Percentiles rank a stretch among this genome's conserved stretches.
phyloP scores from a whole-genome alignment of 2,888 invertebrate species.

The Chloroclysta siterata region DNA sequence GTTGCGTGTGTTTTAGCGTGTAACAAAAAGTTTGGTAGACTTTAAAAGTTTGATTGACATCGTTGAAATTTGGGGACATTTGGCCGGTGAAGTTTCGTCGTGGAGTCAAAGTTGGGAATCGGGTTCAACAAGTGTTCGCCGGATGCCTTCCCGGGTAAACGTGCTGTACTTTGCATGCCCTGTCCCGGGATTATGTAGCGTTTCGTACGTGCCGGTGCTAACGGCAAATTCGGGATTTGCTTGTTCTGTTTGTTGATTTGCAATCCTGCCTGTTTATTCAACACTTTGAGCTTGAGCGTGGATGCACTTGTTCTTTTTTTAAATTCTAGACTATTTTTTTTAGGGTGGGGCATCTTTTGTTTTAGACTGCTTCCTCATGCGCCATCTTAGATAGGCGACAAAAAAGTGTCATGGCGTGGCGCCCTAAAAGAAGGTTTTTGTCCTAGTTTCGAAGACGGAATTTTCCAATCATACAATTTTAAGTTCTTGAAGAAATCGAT shows the following conservation, averaged over 20 bases:
- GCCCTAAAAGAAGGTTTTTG: constrained; percentile 58
- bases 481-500: background rate
- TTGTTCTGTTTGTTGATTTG: constrained; percentile 63
- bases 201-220: constrained; percentile 48
- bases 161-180: constrained; percentile 81
- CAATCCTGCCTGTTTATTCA: constrained; percentile 52
- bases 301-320: constrained; percentile 44
- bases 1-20: constrained; percentile 37
- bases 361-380: constrained; percentile 72
- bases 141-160: constrained; percentile 81
- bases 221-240: constrained; percentile 64
- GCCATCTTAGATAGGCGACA: constrained; percentile 81
- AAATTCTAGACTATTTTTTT: constrained; percentile 42
- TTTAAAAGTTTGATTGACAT: constrained; percentile 49
- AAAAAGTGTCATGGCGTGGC: constrained; percentile 79
- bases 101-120: constrained; percentile 66
- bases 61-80: constrained; percentile 53
- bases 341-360: constrained; percentile 83
- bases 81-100: constrained; percentile 53
- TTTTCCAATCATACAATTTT: constrained; percentile 33
- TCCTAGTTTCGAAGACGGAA: constrained; percentile 51
- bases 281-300: constrained; percentile 37
- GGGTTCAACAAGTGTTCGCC: constrained; percentile 79
- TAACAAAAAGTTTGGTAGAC: constrained; percentile 39
- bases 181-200: constrained; percentile 72